Conservation (phyloP, 2,113 vertebrate species). For the Triplophysa dalaica region DNA sequence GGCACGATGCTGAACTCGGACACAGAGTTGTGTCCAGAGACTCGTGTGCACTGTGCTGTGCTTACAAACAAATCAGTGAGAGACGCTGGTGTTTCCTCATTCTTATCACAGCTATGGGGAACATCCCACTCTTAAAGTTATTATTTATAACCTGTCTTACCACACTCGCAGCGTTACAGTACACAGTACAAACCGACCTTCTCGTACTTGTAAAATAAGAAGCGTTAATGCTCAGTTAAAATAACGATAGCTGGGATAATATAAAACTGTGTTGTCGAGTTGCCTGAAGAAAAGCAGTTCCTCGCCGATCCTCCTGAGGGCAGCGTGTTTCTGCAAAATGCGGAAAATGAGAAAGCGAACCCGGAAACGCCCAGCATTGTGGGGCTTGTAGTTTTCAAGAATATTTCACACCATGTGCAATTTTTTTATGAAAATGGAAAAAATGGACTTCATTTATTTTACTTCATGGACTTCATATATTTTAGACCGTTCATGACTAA, state of each 20-base stretch:
- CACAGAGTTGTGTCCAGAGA: not conserved
- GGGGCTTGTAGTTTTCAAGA: not conserved
- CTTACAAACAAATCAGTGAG: not conserved
- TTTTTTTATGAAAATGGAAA: too few species aligned
- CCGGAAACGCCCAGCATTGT: not conserved
- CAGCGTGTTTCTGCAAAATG: not conserved
- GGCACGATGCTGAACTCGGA: not conserved
- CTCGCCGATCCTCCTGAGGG: not conserved
- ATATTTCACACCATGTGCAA: too few species aligned
- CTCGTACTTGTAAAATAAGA: not conserved
- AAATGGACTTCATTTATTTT: too few species aligned
- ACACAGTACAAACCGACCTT: not conserved
- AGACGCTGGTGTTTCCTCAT: constrained; percentile 56
- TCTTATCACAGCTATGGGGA: constrained; percentile 29
- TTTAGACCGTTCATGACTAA: too few species aligned
- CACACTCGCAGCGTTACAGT: not conserved
- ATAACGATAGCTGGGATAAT: not conserved
- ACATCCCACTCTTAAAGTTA: constrained; percentile 54
- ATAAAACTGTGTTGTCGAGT: not conserved
- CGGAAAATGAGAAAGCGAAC: not conserved
- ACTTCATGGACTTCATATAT: too few species aligned
- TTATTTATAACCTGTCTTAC: not conserved
- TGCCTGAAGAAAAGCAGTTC: not conserved
- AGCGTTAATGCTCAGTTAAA: not conserved
- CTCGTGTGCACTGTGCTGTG: not conserved